Evolutionary conservation across 2,113 vertebrate genomes (phyloP).

Genomic region (Cephalopholis sonnerati): DNA sequence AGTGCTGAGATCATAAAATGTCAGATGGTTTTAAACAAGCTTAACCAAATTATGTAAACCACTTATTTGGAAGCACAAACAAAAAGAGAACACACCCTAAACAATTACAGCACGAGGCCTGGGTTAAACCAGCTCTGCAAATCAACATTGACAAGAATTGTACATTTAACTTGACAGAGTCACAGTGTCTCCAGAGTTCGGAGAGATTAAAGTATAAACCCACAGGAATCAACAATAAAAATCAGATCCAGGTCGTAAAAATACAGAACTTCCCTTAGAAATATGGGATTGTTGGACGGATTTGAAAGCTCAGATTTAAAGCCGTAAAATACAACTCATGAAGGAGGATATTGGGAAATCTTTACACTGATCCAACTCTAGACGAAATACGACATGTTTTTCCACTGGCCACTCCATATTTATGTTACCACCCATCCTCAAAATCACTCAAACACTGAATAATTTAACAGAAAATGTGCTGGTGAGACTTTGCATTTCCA

Average conservation of each 20-base stretch:
- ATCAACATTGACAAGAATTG: background rate
- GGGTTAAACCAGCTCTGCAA: background rate
- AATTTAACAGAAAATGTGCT: conserved; percentile 48
- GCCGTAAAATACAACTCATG: background rate
- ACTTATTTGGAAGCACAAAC: background rate
- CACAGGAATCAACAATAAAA: background rate
- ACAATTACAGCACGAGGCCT: background rate
- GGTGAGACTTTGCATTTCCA: conserved; percentile 49
- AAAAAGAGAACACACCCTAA: background rate
- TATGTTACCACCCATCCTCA: background rate
- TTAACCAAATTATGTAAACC: background rate
- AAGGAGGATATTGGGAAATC: background rate
- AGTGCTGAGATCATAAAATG: background rate
- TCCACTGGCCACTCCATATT: conserved; percentile 1
- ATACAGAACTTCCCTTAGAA: background rate
- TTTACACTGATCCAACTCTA: background rate
- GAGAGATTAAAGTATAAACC: background rate
- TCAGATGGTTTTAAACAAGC: background rate
- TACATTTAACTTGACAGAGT: no score
- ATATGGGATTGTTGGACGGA: no score
- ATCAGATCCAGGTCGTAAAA: conserved; percentile 9
- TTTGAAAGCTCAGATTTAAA: background rate
- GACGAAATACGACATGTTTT: background rate
- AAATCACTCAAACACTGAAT: conserved; percentile 46
- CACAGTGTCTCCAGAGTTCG: no score